Base-by-base conservation (phyloP, 1,140 invertebrate genomes). In the Temnothorax longispinosus region DNA sequence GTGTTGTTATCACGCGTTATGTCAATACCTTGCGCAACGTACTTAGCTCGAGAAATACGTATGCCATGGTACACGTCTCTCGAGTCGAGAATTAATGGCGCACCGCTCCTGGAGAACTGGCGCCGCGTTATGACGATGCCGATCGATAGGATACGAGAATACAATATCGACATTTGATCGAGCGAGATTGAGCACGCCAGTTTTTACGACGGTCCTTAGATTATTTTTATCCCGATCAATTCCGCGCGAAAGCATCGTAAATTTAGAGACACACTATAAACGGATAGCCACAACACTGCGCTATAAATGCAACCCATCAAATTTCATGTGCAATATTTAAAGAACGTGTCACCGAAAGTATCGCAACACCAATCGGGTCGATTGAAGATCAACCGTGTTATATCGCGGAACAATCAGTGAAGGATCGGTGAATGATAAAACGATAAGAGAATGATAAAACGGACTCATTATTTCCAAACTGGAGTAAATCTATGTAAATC, bases 81-180 rank as follows among this genome's bases (percentile, higher is more conserved):
- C 64, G 5, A 8, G 18, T 65, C 76, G 62, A 13, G 76, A 52
- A 71, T 81, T 81, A 81, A 81, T 56, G 64, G 47, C 21, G n/a
- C 21, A 18, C 35, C 35, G 64, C 50, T 69, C 35, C 78, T 81
- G 58, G 58, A 78, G 75, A 11, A 65, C 58, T 65, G 78, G 64
- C 78, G 50, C 60, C 78, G 50, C 50, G 15, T 71, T 81, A 81
- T 56, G 50, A 81, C 35, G 32, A 38, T 50, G 58, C 3, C 13
- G 41, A n/a, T n/a, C 75, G 77, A 41, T 50, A 69, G 35, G 50
- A 77, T 27, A 32, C 35, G 21, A 41, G 78, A 81, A 32, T 81
- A 81, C 64, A 81, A 56, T 81, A 71, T 81, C 78, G 64, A 41
- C 32, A 13, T 71, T 71, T 32, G 78, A 81, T 81, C 78, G 35